Conservation (phyloP, 2,113 vertebrate species). For the Elanoides forficatus region DNA sequence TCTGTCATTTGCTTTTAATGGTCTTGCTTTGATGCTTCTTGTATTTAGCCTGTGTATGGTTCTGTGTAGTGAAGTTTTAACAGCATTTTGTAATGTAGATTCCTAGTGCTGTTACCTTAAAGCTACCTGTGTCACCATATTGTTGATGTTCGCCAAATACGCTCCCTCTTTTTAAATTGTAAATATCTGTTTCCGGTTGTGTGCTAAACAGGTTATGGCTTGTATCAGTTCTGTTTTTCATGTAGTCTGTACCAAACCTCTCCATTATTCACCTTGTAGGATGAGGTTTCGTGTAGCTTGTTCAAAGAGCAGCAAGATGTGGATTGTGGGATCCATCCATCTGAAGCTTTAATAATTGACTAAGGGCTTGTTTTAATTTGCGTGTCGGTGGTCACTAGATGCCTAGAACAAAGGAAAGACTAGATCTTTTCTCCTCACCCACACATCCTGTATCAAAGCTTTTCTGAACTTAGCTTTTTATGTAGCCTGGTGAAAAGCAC, state of each 20-base stretch:
- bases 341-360: neutral
- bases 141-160: neutral
- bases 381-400: neutral
- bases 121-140: neutral
- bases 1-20: neutral
- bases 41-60: neutral
- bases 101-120: neutral
- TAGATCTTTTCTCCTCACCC: neutral
- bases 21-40: neutral
- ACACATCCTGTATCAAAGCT: neutral
- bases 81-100: fast-evolving
- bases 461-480: neutral
- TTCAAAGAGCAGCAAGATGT: neutral
- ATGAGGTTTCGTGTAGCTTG: neutral
- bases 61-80: neutral
- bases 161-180: neutral
- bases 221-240: neutral
- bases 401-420: neutral
- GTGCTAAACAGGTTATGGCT: neutral
- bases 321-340: neutral
- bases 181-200: neutral
- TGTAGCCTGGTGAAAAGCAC: neutral
- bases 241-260: neutral
- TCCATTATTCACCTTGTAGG: neutral
- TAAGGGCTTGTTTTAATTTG: neutral